Evolutionary conservation across 1,140 invertebrate genomes (phyloP).

Genomic region (Drosophila baimaii): DNA sequence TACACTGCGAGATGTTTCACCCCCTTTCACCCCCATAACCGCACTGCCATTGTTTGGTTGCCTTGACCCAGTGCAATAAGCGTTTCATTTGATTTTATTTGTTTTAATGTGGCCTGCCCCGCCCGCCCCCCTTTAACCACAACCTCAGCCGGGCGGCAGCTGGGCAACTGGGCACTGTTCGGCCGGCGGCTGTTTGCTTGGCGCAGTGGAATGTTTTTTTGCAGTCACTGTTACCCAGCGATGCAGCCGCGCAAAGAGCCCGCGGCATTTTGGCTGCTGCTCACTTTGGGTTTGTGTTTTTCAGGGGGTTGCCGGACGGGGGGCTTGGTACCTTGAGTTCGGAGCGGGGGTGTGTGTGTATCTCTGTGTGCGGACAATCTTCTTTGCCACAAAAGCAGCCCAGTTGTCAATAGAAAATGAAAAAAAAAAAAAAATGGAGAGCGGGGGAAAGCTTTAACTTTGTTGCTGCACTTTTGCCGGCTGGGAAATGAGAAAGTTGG

Average conservation of each 20-base stretch:
- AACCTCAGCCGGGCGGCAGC: conserved; percentile 3
- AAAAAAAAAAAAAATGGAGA: not conserved
- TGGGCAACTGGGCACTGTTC: conserved; percentile 10
- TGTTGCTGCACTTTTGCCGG: conserved; percentile 30
- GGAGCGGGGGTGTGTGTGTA: not conserved
- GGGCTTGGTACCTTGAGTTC: no score
- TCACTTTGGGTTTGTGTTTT: conserved; percentile 42
- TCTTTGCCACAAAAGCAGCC: conserved; percentile 39
- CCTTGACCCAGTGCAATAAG: conserved; percentile 29
- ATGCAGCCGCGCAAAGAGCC: conserved; percentile 40
- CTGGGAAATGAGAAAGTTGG: conserved; percentile 21
- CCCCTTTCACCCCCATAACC: not conserved
- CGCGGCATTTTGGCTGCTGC: conserved; percentile 47
- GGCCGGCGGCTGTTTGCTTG: conserved; percentile 53
- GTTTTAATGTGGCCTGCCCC: conserved; percentile 49
- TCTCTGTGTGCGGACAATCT: not conserved
- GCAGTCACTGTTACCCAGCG: conserved; percentile 35
- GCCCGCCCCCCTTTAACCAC: conserved; percentile 2
- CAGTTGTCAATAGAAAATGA: conserved; percentile 50
- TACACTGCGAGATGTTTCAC: conserved; percentile 20
- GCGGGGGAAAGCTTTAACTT: conserved; percentile 46
- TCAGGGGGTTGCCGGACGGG: conserved; percentile 2
- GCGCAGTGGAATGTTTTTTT: conserved; percentile 58
- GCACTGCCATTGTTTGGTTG: not conserved
- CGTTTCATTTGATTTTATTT: conserved; percentile 64